Evolutionary conservation across 2,113 vertebrate species (phyloP).

Genomic region (Amphiprion percula): DNA sequence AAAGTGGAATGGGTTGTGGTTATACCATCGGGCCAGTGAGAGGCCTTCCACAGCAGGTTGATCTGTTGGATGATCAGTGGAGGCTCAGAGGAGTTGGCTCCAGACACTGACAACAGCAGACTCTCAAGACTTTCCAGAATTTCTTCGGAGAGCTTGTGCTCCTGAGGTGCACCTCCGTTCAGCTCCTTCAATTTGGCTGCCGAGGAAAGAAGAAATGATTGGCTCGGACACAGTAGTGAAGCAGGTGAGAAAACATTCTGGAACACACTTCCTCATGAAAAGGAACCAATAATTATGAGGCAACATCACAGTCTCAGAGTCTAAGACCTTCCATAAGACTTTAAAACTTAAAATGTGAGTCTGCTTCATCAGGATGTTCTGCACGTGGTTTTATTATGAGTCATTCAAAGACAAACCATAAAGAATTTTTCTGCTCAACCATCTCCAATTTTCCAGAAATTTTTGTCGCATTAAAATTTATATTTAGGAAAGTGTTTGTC

Average conservation of each 20-base stretch:
- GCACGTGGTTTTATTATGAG: too few species aligned
- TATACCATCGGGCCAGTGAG: conserved; percentile 92
- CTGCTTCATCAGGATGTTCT: too few species aligned
- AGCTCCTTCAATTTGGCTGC: conserved; percentile 92
- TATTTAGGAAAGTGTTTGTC: too few species aligned
- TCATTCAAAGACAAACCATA: too few species aligned
- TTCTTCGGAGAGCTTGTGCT: conserved; percentile 77
- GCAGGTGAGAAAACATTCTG: background rate
- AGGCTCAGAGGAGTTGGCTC: conserved; percentile 76
- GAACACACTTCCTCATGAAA: too few species aligned
- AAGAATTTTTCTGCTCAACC: too few species aligned
- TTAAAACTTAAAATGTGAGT: too few species aligned
- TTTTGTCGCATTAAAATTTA: too few species aligned
- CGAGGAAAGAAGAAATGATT: conserved; percentile 20
- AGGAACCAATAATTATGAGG: too few species aligned
- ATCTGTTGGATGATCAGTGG: conserved; percentile 89
- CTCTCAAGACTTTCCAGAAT: conserved; percentile 88
- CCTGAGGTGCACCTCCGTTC: conserved; percentile 77
- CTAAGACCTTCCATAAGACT: too few species aligned
- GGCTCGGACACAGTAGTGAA: background rate
- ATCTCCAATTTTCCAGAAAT: too few species aligned
- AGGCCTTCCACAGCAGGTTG: conserved; percentile 91
- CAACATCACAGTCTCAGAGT: too few species aligned
- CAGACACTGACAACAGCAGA: conserved; percentile 85
- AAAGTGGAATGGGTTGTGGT: background rate